These are phyloP conservation scores for Turnix velox DNA, from an alignment of 2,113 vertebrate genomes.

Conservation along the genomic window DNA sequence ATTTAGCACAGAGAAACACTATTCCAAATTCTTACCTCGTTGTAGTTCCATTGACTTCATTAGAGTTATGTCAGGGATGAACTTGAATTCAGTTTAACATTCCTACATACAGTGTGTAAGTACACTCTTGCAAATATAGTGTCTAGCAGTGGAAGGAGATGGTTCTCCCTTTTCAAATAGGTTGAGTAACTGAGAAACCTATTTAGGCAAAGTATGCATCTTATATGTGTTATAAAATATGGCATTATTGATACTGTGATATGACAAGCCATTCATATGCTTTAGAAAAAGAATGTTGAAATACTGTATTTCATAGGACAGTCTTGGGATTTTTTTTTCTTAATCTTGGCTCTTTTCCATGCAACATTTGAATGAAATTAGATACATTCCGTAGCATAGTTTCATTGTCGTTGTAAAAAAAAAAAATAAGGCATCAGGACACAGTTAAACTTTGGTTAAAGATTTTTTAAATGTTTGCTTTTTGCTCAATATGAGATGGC, in stretches of 20 bases:
- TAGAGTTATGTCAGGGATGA: neutral
- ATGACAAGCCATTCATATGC: neutral
- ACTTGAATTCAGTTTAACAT: conserved; percentile 34
- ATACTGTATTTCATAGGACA: neutral
- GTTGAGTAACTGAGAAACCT: neutral
- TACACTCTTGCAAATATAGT: neutral
- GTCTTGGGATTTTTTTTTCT: neutral
- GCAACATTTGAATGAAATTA: neutral
- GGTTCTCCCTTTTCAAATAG: neutral
- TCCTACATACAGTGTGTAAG: neutral
- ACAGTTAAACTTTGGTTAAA: neutral
- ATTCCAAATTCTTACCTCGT: conserved; percentile 21
- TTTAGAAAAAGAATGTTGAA: neutral
- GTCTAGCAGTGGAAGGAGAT: neutral
- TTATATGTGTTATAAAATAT: neutral
- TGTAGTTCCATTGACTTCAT: conserved; percentile 6
- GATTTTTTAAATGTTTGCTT: neutral
- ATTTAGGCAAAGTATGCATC: neutral
- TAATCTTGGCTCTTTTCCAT: neutral
- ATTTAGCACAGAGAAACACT: neutral
- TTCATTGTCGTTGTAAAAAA: neutral
- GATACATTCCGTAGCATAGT: neutral
- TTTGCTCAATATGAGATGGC: conserved; percentile 6
- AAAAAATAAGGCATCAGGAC: neutral
- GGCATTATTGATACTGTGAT: neutral